Percentiles rank a stretch among this genome's conserved stretches.
phyloP scores from a whole-genome alignment of 2,888 invertebrate species.

The Diarsia mendica region DNA sequence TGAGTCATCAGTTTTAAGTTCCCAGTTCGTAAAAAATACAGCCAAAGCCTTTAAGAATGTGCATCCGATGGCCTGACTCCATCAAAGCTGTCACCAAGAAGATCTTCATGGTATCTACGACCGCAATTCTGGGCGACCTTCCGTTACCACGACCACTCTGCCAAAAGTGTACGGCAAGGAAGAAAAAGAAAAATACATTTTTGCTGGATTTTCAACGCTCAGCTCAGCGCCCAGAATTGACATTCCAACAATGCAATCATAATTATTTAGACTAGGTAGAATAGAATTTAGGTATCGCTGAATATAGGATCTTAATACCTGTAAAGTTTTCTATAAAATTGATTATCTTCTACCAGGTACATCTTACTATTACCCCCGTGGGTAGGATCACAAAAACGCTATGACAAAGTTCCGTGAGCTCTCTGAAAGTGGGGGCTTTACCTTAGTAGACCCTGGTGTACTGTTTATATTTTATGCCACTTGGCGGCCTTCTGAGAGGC shows the following conservation, averaged over 20 bases:
- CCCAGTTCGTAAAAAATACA: no score
- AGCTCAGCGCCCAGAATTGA: neutral
- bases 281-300: neutral
- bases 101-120: no score
- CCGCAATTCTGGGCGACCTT: no score
- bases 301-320: neutral
- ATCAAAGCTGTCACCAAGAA: no score
- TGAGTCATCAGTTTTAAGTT: no score
- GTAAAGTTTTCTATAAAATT: constrained; percentile 26
- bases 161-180: no score
- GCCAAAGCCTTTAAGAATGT: no score
- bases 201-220: no score
- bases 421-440: constrained; percentile 43
- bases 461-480: constrained; percentile 38
- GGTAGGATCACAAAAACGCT: constrained; percentile 51
- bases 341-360: constrained; percentile 19
- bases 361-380: constrained; percentile 30
- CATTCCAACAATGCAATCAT: neutral
- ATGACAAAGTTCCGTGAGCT: constrained; percentile 48
- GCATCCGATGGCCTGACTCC: no score
- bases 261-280: no score
- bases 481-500: constrained; percentile 38
- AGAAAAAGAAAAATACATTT: no score
- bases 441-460: constrained; percentile 56
- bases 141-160: no score